Conservation (phyloP, 2,888 invertebrate genomes). For the Trichogramma evanescens region DNA sequence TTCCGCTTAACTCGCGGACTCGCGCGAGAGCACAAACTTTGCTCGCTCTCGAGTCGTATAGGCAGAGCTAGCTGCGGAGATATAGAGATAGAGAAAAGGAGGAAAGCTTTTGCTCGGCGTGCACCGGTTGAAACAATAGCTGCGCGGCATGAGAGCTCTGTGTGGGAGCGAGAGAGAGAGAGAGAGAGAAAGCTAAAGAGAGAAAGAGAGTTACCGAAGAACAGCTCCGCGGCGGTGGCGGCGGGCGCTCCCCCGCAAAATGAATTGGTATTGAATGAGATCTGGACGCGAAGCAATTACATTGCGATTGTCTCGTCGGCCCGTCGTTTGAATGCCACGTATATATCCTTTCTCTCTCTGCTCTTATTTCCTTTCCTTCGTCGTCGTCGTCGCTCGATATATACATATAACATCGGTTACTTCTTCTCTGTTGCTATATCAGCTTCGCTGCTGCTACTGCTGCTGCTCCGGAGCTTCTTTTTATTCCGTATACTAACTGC, state of each 20-base stretch:
- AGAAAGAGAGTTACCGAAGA: too few species aligned
- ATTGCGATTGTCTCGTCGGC: slow-evolving; percentile 41
- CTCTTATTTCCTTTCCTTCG: not conserved
- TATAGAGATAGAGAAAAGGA: not conserved
- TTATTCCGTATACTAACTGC: not conserved
- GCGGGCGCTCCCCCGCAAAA: slow-evolving; percentile 27
- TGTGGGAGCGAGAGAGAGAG: slow-evolving; percentile 10
- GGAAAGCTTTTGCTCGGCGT: too few species aligned
- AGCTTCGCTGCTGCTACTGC: too few species aligned
- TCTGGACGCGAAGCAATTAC: slow-evolving; percentile 37
- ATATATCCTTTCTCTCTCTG: slow-evolving; percentile 9
- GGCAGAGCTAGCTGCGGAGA: not conserved
- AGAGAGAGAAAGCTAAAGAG: slow-evolving; percentile 10
- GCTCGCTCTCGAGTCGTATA: slow-evolving; percentile 3
- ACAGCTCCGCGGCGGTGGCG: slow-evolving; percentile 6
- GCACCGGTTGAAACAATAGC: not conserved
- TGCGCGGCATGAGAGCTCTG: not conserved
- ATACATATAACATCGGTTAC: not conserved
- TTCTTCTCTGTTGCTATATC: too few species aligned
- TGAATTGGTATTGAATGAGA: slow-evolving; percentile 36
- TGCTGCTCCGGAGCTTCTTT: too few species aligned
- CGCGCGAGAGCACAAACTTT: too few species aligned
- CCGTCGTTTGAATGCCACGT: slow-evolving; percentile 35
- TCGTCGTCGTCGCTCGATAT: not conserved
- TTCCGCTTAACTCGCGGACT: too few species aligned